Conservation (phyloP, 2,888 invertebrate genomes). For the Nomada ruficornis region DNA sequence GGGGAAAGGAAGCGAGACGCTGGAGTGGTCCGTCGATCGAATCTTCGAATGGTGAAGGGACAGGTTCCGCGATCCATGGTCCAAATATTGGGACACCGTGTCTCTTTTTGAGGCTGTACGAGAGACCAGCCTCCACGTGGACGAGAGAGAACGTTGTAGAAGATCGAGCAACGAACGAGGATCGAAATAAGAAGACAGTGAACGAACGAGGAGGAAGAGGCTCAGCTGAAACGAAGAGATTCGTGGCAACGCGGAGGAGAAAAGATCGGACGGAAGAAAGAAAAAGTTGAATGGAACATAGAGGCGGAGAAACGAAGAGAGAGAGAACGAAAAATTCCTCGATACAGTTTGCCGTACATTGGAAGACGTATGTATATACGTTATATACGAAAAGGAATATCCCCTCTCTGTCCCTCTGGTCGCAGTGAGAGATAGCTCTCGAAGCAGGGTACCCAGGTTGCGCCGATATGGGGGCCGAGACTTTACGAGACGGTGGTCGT, state of each 20-base stretch:
- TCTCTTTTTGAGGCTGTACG: conserved; percentile 51
- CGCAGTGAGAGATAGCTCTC: conserved; percentile 66
- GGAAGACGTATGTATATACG: background rate
- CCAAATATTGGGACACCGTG: conserved; percentile 82
- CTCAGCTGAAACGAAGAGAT: background rate
- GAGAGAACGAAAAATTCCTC: conserved; percentile 18
- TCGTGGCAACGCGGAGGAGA: background rate
- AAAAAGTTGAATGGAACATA: background rate
- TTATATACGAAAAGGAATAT: conserved; percentile 45
- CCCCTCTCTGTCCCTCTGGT: conserved; percentile 6
- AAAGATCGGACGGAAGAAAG: background rate
- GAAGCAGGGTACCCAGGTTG: conserved; percentile 68
- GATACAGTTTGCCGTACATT: conserved; percentile 32
- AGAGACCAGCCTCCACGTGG: conserved; percentile 20
- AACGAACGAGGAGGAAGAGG: background rate
- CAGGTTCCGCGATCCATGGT: conserved; percentile 72
- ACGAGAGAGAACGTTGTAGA: background rate
- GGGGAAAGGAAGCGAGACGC: conserved; percentile 37
- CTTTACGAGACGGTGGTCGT: conserved; percentile 81
- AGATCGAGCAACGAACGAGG: conserved; percentile 4
- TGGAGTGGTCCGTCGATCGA: conserved; percentile 65
- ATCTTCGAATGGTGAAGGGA: conserved; percentile 62
- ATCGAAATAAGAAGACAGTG: conserved; percentile 4
- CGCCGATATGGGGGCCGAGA: conserved; percentile 73
- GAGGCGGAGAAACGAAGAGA: background rate